Evolutionary conservation across 1,140 invertebrate species (phyloP), one percentile per base, ranked within the genome.

Genomic region (Drosophila burlai): DNA sequence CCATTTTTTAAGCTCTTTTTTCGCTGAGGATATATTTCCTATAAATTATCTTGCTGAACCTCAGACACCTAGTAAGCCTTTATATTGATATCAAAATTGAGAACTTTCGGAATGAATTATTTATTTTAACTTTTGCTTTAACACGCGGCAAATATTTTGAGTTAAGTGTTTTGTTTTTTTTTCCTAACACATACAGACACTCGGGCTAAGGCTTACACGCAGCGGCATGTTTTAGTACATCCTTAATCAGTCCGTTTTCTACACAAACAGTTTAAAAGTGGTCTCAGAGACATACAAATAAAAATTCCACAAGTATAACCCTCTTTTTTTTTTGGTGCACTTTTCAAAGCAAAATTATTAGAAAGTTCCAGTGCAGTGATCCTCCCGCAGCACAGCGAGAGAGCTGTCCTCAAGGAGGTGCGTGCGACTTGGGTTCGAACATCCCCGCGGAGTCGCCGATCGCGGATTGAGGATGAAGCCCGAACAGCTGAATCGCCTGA

Each of bases 401-500:
- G 16, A n/a, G 15, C 38, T 15, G 15, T 16, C 38, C 4, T 3
- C 13, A 7, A 9, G 47, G 4, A 10, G 16, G 9, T 4, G 26
- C 26, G 9, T 4, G 26, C 26, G 16, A 29, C 11, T 46, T 21
- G 2, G 46, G 24, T 26, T 21, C 7, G 3, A 7, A 24, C 45
- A 24, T 21, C 5, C 6, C 46, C 43, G 40, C 34, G 40, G 29
- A 26, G 26, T 31, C 29, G 7, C 29, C 29, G 29, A 8, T 8
- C 29, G 29, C 29, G 29, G 29, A 1, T 21, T 11, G 26, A 55
- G 10, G 6, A 84, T 86, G 83, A 86, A 82, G 43, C 75, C 83
- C 29, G 83, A 85, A 6, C 71, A 83, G 43, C 26, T 84, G 1
- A 84, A 84, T 57, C 79, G 80, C 10, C 26, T 86, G n/a, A 80